Conservation (phyloP, 2,888 invertebrate genomes). For the Melanchra persicariae region DNA sequence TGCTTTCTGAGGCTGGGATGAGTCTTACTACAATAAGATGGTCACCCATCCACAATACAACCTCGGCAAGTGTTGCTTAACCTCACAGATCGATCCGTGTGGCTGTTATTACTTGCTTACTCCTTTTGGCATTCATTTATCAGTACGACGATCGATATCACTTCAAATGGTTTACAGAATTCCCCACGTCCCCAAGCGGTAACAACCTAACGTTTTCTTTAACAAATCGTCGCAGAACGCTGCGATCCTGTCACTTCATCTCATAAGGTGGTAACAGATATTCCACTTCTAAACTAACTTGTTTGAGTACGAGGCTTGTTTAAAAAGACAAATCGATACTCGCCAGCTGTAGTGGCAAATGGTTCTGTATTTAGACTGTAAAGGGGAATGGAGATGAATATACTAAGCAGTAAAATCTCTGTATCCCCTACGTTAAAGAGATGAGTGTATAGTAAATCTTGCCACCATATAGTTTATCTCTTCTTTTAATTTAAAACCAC, state of each 20-base stretch:
- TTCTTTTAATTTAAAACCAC: no score
- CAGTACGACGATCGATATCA: slow-evolving; percentile 21
- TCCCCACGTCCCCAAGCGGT: slow-evolving; percentile 36
- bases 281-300: slow-evolving; percentile 17
- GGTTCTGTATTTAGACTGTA: slow-evolving; percentile 1
- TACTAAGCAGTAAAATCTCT: neutral
- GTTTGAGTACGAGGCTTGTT: slow-evolving; percentile 13
- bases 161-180: slow-evolving; percentile 8
- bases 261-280: slow-evolving; percentile 27
- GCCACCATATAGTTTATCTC: no score
- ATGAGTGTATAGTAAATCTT: no score
- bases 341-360: slow-evolving; percentile 18
- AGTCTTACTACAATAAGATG: no score
- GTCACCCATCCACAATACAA: no score
- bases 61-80: no score
- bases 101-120: no score
- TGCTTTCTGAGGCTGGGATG: no score
- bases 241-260: slow-evolving; percentile 15
- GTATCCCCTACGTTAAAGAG: no score
- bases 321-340: slow-evolving; percentile 30
- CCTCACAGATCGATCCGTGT: no score
- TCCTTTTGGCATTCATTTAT: slow-evolving; percentile 14
- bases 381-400: neutral
- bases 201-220: slow-evolving; percentile 25
- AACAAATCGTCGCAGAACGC: slow-evolving; percentile 13